phyloP scores from a whole-genome alignment of 2,113 vertebrate genomes.

The Pseudorectes ferrugineus region DNA sequence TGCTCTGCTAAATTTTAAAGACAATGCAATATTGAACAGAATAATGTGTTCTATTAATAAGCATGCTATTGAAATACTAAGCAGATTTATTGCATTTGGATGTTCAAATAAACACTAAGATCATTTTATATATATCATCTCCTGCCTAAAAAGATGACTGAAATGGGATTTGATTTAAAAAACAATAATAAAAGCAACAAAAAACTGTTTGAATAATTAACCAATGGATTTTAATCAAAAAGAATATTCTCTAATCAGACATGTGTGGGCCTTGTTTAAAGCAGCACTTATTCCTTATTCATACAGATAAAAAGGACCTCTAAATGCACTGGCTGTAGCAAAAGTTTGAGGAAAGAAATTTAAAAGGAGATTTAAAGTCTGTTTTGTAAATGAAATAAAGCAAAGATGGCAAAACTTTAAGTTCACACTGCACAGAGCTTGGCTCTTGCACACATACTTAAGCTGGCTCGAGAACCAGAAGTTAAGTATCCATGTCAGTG shows the following conservation, averaged over 20 bases:
- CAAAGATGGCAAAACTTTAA: conserved; percentile 34
- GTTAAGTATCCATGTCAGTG: conserved; percentile 61
- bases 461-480: conserved; percentile 36
- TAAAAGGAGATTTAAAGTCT: conserved; percentile 35
- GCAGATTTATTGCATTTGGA: conserved; percentile 73
- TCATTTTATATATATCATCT: conserved; percentile 70
- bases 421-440: background rate
- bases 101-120: conserved; percentile 70
- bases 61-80: conserved; percentile 68
- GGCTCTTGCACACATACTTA: conserved; percentile 41
- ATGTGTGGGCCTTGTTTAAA: background rate
- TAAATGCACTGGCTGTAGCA: background rate
- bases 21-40: conserved; percentile 75
- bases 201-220: conserved; percentile 70
- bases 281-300: background rate
- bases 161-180: conserved; percentile 57
- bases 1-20: conserved; percentile 79
- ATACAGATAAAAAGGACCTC: background rate
- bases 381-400: conserved; percentile 52
- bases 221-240: conserved; percentile 52
- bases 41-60: conserved; percentile 77
- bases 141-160: conserved; percentile 57
- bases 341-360: background rate
- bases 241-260: background rate
- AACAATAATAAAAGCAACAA: conserved; percentile 65